Base-by-base conservation (phyloP, 53 echinoderm and acorn worm genomes). In the Paracentrotus lividus region DNA sequence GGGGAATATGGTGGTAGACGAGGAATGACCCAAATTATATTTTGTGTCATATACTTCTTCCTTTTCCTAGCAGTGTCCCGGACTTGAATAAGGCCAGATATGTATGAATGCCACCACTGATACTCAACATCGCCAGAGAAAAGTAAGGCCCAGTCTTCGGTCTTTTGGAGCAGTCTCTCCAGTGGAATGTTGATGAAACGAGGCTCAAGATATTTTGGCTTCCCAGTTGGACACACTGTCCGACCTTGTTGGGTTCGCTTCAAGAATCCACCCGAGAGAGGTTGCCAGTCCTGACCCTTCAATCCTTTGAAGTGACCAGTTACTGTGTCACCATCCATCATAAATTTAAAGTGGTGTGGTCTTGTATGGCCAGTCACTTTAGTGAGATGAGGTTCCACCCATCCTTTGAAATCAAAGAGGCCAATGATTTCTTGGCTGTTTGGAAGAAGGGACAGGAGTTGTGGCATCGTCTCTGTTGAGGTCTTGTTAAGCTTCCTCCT, bases 331-430 rank as follows among this genome's bases (percentile, higher is more conserved):
- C 54, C 86, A 49, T 52, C 15, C 54, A 81, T 34, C 4, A 14
- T 32, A 26, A 93, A 93, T 7, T 32, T 54, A n/a, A 87, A 93
- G 52, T 93, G 93, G 47, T 87, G 93, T 7, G 93, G 93, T 77
- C 88, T 54, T 24, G 93, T 67, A 42, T 93, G 93, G 55, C 88
- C 88, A 16, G 53, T 67, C 6, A 93, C 75, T 54, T 20, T 32
- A 21, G 49, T 88, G 2, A 93, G 27, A 58, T 87, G 87, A 14
- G 88, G 52, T 4, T 18, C 20, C 75, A 93, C 51, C 93, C 93
- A 93, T 20, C 52, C 21, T 56, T 93, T 93, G 88, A 87, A 49
- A 56, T 93, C 88, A 34, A 26, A 93, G 31, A 88, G 36, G 32
- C 88, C 88, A 8, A 53, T 56, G 8, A 86, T 49, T 33, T 86